Evolutionary conservation across 1,140 invertebrate genomes (phyloP).

Genomic region (Chlorops oryzae): DNA sequence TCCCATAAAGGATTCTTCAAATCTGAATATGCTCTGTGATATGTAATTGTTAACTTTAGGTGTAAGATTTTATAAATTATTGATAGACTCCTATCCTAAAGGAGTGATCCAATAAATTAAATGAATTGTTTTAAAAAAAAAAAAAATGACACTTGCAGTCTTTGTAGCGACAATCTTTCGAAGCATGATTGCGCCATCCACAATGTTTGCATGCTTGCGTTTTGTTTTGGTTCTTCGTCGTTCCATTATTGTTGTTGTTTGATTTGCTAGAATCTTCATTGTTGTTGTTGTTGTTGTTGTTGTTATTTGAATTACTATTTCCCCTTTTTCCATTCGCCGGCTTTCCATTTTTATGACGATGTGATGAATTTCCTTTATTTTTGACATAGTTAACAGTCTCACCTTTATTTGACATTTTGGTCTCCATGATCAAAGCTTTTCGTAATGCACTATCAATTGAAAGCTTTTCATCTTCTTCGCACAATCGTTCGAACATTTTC

Average conservation of each 20-base stretch:
- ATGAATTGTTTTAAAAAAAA: too few relatives aligned
- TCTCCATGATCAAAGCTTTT: constrained; percentile 11
- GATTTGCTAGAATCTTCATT: neutral
- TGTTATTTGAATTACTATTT: neutral
- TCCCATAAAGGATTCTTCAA: too few relatives aligned
- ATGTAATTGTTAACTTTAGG: too few relatives aligned
- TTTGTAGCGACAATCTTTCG: neutral
- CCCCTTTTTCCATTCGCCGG: neutral
- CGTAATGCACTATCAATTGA: constrained; percentile 8
- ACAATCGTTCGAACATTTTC: constrained; percentile 12
- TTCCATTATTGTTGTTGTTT: neutral
- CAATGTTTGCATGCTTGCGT: constrained; percentile 1
- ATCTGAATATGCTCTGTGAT: too few relatives aligned
- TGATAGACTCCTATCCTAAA: too few relatives aligned
- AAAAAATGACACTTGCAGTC: constrained; percentile 5
- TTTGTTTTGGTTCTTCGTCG: neutral
- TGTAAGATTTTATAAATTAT: too few relatives aligned
- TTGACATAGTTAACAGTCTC: neutral
- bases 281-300: neutral
- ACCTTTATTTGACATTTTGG: constrained; percentile 4
- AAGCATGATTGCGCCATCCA: constrained; percentile 4
- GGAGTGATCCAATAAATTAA: too few relatives aligned
- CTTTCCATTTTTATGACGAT: neutral
- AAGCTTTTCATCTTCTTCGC: constrained; percentile 10
- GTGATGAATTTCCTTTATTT: neutral